Evolutionary conservation across 1,140 invertebrate species (phyloP).

Genomic region (Formica exsecta): DNA sequence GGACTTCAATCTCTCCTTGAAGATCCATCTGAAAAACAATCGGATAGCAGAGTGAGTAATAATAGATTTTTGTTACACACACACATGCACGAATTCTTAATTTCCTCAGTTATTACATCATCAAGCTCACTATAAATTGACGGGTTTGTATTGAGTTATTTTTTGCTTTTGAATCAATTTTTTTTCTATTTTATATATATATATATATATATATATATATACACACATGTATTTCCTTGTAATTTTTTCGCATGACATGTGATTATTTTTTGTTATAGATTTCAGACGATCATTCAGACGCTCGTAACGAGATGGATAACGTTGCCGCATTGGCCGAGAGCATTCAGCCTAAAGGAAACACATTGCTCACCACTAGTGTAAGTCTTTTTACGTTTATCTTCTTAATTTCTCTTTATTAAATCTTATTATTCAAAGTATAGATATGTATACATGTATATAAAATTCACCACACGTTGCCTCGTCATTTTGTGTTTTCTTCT

Average conservation of each 20-base stretch:
- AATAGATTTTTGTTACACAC: not conserved
- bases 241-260: not conserved
- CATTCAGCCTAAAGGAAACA: slow-evolving; percentile 99
- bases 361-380: slow-evolving; percentile 95
- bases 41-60: slow-evolving; percentile 71
- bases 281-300: slow-evolving; percentile 87
- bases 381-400: slow-evolving; percentile 71
- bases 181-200: not conserved
- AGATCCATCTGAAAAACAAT: slow-evolving; percentile 85
- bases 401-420: not conserved
- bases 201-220: not conserved
- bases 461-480: no score
- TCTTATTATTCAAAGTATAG: not conserved
- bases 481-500: no score
- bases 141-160: not conserved
- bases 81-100: not conserved
- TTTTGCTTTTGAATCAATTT: not conserved
- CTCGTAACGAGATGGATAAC: slow-evolving; percentile 92
- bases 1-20: slow-evolving; percentile 89
- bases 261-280: slow-evolving; percentile 75
- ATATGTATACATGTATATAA: slow-evolving; percentile 3
- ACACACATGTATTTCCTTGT: not conserved
- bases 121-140: not conserved
- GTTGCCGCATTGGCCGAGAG: slow-evolving; percentile 98
- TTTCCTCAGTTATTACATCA: not conserved